These are phyloP conservation scores for Chamaetylas fuelleborni DNA, from an alignment of 2,113 vertebrate species.

Conservation along the genomic window DNA sequence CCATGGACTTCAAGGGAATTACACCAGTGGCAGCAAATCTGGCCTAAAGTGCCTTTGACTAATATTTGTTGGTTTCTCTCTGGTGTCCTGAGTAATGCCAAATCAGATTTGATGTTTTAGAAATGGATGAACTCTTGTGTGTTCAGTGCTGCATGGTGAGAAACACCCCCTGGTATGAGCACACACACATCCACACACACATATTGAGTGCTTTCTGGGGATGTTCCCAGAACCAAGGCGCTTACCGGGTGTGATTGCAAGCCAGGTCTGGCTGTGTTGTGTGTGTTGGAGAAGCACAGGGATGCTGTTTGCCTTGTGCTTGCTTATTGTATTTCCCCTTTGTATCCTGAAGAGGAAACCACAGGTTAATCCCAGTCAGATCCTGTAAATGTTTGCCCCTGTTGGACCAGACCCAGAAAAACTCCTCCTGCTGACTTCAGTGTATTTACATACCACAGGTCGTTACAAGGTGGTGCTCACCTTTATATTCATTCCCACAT, in stretches of 20 bases:
- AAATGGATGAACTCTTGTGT: background rate
- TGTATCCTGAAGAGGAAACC: slow-evolving; percentile 15
- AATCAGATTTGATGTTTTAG: background rate
- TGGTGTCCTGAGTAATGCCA: background rate
- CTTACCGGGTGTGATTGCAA: background rate
- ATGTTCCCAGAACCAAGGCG: background rate
- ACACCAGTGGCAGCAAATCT: background rate
- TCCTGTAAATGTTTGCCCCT: slow-evolving; percentile 32
- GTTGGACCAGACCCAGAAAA: slow-evolving; percentile 51
- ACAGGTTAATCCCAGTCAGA: slow-evolving; percentile 42
- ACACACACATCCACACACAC: rapidly evolving
- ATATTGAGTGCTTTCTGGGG: background rate
- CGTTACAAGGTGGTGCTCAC: slow-evolving; percentile 49
- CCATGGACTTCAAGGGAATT: slow-evolving; percentile 10
- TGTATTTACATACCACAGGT: slow-evolving; percentile 56
- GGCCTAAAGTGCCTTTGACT: background rate
- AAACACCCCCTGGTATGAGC: background rate
- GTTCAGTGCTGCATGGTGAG: background rate
- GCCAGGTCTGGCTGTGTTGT: background rate
- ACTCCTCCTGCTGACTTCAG: slow-evolving; percentile 14
- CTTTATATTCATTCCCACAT: slow-evolving; percentile 40
- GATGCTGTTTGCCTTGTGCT: background rate
- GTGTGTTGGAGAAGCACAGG: background rate
- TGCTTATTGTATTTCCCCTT: background rate
- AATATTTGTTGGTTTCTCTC: background rate